These are phyloP conservation scores for Crenichthys baileyi DNA, from an alignment of 2,797 vertebrate species.

Conservation along the genomic window DNA sequence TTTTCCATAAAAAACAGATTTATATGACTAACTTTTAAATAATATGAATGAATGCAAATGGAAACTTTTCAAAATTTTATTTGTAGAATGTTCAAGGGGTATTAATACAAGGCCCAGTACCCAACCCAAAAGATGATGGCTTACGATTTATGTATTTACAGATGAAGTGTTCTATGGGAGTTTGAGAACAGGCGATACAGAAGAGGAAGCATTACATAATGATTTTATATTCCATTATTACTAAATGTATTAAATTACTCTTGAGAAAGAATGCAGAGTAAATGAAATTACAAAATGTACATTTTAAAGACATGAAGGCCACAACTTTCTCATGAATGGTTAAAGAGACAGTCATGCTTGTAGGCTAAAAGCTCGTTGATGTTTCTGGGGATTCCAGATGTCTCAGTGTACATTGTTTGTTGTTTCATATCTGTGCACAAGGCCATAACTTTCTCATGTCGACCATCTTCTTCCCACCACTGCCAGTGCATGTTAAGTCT, in stretches of 20 bases:
- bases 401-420: slow-evolving; percentile 55
- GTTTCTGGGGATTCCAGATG: slow-evolving; percentile 53
- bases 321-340: not conserved
- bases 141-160: slow-evolving; percentile 57
- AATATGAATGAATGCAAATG: not conserved
- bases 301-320: not conserved
- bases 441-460: slow-evolving; percentile 61
- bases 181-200: slow-evolving; percentile 47
- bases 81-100: not conserved
- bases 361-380: slow-evolving; percentile 11
- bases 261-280: not conserved
- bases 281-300: not conserved
- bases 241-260: not conserved
- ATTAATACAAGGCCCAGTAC: not conserved
- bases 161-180: slow-evolving; percentile 26
- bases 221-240: slow-evolving; percentile 35
- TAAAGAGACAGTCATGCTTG: not conserved
- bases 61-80: not conserved
- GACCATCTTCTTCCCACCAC: slow-evolving; percentile 35
- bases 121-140: slow-evolving; percentile 33
- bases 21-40: no score
- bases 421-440: slow-evolving; percentile 38
- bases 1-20: not conserved
- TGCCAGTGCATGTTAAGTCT: slow-evolving; percentile 16
- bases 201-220: slow-evolving; percentile 49